Evolutionary conservation across 2,113 vertebrate species (phyloP).

Genomic region (Cochlearius cochlearius): DNA sequence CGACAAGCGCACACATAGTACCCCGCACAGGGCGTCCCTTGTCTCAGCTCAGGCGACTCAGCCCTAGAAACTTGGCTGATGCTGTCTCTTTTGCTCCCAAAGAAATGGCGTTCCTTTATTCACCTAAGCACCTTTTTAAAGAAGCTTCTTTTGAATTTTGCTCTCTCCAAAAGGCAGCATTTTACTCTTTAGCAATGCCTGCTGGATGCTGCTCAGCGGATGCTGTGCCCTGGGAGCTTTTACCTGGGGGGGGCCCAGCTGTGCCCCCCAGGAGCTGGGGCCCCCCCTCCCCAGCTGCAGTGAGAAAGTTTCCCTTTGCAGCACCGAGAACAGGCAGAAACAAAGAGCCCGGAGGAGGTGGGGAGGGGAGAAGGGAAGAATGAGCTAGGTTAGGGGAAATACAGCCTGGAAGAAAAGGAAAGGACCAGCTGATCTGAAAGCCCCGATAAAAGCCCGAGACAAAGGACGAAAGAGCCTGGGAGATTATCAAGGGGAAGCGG

Average conservation of each 20-base stretch:
- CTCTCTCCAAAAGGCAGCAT: neutral
- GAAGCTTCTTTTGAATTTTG: neutral
- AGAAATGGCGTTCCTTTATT: neutral
- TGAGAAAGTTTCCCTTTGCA: neutral
- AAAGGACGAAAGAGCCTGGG: conserved; percentile 1
- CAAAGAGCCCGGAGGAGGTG: neutral
- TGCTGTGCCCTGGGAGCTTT: neutral
- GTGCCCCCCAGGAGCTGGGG: neutral
- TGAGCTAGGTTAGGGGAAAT: conserved; percentile 29
- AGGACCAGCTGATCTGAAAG: conserved; percentile 39
- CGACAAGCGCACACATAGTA: neutral
- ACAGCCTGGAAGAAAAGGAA: conserved; percentile 34
- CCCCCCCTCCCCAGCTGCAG: neutral
- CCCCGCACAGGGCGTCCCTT: neutral
- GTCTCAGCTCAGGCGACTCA: neutral
- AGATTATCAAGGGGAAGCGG: conserved; percentile 18
- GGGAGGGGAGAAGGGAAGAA: conserved; percentile 4
- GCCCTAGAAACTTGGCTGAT: neutral
- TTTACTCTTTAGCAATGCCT: neutral
- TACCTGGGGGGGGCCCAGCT: neutral
- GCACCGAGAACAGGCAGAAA: neutral
- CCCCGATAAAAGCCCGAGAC: conserved; percentile 22
- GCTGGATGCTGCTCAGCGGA: neutral
- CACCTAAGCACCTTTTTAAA: neutral
- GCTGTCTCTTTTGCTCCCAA: neutral